These are phyloP conservation scores for Dasysyrphus albostriatus DNA, from an alignment of 2,888 invertebrate genomes.

Conservation along the genomic window DNA sequence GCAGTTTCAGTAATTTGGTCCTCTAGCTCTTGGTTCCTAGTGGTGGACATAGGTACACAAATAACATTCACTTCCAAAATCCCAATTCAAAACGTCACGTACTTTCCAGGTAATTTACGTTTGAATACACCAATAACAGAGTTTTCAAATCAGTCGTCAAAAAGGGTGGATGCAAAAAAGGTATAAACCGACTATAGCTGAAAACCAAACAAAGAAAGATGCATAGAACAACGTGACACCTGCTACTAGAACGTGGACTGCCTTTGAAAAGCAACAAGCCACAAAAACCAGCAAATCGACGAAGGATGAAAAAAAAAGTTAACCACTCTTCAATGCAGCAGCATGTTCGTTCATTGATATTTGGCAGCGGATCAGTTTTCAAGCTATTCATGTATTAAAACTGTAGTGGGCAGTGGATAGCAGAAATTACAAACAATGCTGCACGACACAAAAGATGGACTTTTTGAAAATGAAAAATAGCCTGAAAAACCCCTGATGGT, in stretches of 20 bases:
- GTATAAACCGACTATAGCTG: not conserved
- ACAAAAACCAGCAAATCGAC: not conserved
- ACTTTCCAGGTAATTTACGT: constrained; percentile 83
- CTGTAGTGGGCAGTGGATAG: not conserved
- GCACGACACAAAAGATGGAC: not conserved
- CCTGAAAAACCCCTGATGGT: not conserved
- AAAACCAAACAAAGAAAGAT: constrained; percentile 52
- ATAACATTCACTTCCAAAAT: constrained; percentile 35
- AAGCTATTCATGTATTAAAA: not conserved
- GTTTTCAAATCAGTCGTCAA: constrained; percentile 50
- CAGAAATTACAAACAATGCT: not conserved
- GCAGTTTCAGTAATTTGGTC: constrained; percentile 63
- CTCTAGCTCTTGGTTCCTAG: constrained; percentile 6
- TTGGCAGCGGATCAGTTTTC: constrained; percentile 29
- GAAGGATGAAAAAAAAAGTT: not conserved
- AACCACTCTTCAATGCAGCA: constrained; percentile 26
- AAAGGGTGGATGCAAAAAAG: constrained; percentile 21
- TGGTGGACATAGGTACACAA: constrained; percentile 24
- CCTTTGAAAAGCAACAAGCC: constrained; percentile 21
- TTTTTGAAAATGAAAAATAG: not conserved
- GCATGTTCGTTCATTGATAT: not conserved
- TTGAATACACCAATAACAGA: constrained; percentile 69
- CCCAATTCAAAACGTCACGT: constrained; percentile 79
- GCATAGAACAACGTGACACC: constrained; percentile 42
- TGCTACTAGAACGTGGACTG: not conserved